Evolutionary conservation across 2,888 invertebrate genomes (phyloP).

Genomic region (Spatulosminthurus flaviceps): DNA sequence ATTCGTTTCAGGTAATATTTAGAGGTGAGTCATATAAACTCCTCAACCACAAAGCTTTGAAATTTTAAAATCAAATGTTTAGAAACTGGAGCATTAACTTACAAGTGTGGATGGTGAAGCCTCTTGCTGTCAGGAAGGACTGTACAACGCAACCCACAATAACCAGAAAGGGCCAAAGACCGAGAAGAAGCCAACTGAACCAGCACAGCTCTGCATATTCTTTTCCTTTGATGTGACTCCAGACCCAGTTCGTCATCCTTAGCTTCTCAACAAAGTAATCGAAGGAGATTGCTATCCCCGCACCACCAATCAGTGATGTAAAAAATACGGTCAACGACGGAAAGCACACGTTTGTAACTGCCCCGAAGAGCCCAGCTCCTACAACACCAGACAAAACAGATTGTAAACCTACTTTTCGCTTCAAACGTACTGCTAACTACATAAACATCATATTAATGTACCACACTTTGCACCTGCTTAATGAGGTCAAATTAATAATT

Average conservation of each 20-base stretch:
- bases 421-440: too few relatives aligned
- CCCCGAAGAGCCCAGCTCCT: slow-evolving; percentile 60
- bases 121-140: slow-evolving; percentile 75
- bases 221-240: slow-evolving; percentile 72
- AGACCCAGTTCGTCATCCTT: slow-evolving; percentile 75
- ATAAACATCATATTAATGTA: too few relatives aligned
- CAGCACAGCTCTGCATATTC: slow-evolving; percentile 61
- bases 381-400: neutral
- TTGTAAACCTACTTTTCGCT: too few relatives aligned
- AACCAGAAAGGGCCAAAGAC: slow-evolving; percentile 77
- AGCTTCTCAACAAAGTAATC: slow-evolving; percentile 81
- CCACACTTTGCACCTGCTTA: too few relatives aligned
- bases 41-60: too few relatives aligned
- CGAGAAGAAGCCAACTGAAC: slow-evolving; percentile 76
- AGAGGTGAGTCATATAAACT: too few relatives aligned
- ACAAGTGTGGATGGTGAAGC: slow-evolving; percentile 74
- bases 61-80: too few relatives aligned
- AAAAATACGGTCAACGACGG: slow-evolving; percentile 74
- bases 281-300: slow-evolving; percentile 75
- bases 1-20: too few relatives aligned
- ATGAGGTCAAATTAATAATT: too few relatives aligned
- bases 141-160: slow-evolving; percentile 76
- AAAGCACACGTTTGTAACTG: slow-evolving; percentile 62
- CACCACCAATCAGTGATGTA: slow-evolving; percentile 80
- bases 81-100: slow-evolving; percentile 62